Evolutionary conservation across 2,888 invertebrate genomes (phyloP).

Genomic region (Phengaris arion): DNA sequence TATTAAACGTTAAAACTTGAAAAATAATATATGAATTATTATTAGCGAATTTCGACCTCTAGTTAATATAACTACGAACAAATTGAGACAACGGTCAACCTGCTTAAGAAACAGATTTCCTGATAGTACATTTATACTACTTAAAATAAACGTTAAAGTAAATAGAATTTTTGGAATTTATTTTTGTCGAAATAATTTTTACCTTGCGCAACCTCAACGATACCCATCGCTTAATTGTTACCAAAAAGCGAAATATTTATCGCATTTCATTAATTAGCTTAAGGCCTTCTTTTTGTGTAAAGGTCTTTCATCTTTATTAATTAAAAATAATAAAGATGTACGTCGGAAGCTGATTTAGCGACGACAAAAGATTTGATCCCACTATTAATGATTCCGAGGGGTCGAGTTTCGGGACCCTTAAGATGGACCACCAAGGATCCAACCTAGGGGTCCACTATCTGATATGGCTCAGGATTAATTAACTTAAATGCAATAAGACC

Average conservation of each 20-base stretch:
- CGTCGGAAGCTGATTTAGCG: conserved; percentile 9
- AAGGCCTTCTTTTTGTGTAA: not conserved
- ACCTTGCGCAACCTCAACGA: not conserved
- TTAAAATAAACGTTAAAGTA: too few species aligned
- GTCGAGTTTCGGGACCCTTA: conserved; percentile 51
- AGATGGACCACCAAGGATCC: conserved; percentile 1
- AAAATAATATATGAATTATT: too few species aligned
- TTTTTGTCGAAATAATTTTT: not conserved
- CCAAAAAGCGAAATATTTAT: conserved; percentile 1
- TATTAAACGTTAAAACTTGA: too few species aligned
- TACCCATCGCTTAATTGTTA: conserved; percentile 1
- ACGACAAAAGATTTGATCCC: conserved; percentile 36
- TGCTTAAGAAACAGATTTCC: too few species aligned
- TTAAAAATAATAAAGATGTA: conserved; percentile 27
- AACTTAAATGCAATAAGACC: conserved; percentile 78
- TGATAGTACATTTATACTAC: too few species aligned
- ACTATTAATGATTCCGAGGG: conserved; percentile 49
- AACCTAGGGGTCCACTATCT: conserved; percentile 56
- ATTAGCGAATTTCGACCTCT: too few species aligned
- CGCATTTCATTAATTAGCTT: conserved; percentile 13
- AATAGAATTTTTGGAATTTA: too few species aligned
- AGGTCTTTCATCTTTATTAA: conserved; percentile 28
- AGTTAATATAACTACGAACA: too few species aligned
- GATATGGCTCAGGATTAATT: conserved; percentile 73
- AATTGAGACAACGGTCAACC: too few species aligned